Conservation (phyloP, 2,888 invertebrate species). For the Cacoxenus indagator region DNA sequence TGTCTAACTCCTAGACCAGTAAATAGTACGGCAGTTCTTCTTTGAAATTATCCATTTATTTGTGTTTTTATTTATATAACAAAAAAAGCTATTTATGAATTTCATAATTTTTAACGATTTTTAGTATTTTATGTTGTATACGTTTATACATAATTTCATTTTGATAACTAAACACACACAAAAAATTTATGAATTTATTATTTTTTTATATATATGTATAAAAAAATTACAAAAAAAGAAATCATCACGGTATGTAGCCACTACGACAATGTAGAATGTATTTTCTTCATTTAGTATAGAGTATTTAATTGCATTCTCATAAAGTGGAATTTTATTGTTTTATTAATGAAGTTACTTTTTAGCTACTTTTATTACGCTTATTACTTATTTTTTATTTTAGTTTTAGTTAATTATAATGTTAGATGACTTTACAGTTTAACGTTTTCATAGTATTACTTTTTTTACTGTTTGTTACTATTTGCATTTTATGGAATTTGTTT, state of each 20-base stretch:
- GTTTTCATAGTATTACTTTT: neutral
- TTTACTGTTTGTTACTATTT: neutral
- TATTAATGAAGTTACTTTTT: neutral
- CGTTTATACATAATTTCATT: neutral
- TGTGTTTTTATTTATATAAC: too few species aligned
- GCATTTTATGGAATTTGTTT: neutral
- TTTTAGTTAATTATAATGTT: neutral
- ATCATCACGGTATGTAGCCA: neutral
- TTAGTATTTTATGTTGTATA: neutral
- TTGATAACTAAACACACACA: conserved; percentile 6
- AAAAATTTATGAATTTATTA: neutral
- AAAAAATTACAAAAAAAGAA: neutral
- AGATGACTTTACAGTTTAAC: neutral
- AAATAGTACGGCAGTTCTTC: too few species aligned
- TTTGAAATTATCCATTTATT: too few species aligned
- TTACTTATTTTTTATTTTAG: neutral
- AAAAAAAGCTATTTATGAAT: too few species aligned
- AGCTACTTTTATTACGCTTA: neutral
- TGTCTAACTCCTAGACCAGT: too few species aligned
- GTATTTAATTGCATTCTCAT: conserved; percentile 13
- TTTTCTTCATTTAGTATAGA: neutral
- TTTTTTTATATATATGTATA: too few species aligned
- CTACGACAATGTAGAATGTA: conserved; percentile 9
- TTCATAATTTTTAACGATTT: neutral
- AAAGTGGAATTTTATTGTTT: neutral